A percentile compares a stretch with the other conserved stretches of the same genome.
Conservation (phyloP, 2,797 vertebrate species). For the Tangara arthus region DNA sequence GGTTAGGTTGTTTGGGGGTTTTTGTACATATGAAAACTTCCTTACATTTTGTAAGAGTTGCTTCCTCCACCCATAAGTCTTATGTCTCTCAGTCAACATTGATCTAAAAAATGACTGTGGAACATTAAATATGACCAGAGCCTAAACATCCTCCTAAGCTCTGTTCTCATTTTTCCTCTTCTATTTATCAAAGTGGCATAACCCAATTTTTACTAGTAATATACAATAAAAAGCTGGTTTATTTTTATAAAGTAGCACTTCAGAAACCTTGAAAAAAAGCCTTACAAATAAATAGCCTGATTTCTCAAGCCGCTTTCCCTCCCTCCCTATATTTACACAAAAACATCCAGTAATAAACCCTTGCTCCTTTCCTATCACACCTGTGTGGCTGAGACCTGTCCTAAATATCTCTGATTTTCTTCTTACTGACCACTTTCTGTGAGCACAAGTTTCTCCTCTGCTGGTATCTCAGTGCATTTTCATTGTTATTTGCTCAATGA, state of each 20-base stretch:
- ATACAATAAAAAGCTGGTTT: background rate
- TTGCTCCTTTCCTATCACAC: background rate
- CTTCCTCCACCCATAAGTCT: background rate
- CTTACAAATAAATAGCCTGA: background rate
- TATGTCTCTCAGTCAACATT: background rate
- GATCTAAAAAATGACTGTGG: background rate
- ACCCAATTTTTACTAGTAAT: background rate
- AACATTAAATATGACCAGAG: background rate
- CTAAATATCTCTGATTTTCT: background rate
- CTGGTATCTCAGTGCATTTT: background rate
- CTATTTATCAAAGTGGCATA: background rate
- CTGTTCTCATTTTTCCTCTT: background rate
- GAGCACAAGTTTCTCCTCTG: background rate
- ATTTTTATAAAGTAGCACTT: background rate
- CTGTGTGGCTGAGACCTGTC: rapidly evolving
- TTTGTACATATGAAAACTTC: background rate
- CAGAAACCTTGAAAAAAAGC: background rate
- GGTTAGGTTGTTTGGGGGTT: background rate
- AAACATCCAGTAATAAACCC: background rate
- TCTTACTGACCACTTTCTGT: background rate
- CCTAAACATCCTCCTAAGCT: background rate
- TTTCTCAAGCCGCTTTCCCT: background rate
- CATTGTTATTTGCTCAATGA: background rate
- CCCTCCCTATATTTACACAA: background rate
- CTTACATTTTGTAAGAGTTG: background rate